phyloP scores from a whole-genome alignment of 2,113 vertebrate genomes.

The Gavia stellata region DNA sequence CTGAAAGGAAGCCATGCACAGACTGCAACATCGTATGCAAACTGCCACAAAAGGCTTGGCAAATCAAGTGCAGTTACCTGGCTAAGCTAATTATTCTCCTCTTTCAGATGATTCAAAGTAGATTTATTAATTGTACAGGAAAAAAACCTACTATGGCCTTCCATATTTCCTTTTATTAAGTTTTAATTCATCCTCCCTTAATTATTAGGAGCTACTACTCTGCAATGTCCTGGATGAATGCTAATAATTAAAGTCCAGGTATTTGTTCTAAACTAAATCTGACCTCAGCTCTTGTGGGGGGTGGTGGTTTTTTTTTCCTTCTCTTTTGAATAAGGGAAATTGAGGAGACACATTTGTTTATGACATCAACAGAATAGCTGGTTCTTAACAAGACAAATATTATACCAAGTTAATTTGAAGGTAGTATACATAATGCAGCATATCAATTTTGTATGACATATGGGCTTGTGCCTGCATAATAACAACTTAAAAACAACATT shows the following conservation, averaged over 20 bases:
- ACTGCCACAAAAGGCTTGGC: background rate
- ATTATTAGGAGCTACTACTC: background rate
- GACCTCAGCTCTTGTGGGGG: background rate
- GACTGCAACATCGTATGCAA: background rate
- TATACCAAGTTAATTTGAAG: constrained; percentile 21
- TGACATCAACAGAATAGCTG: background rate
- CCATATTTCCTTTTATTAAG: background rate
- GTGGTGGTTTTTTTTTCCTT: background rate
- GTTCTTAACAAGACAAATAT: constrained; percentile 22
- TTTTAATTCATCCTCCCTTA: background rate
- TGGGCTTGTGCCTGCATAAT: background rate
- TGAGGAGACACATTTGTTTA: background rate
- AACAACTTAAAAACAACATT: background rate
- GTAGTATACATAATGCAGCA: background rate
- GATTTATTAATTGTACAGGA: background rate
- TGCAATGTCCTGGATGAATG: background rate
- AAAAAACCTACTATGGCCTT: background rate
- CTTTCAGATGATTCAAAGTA: background rate
- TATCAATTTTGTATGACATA: background rate
- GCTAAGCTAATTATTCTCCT: background rate
- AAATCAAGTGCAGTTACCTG: background rate
- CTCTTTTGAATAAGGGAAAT: background rate
- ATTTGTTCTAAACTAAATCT: background rate
- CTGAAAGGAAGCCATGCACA: background rate
- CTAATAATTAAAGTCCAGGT: background rate